Base-by-base conservation (phyloP, 2,888 invertebrate species). In the Cantharis rustica region DNA sequence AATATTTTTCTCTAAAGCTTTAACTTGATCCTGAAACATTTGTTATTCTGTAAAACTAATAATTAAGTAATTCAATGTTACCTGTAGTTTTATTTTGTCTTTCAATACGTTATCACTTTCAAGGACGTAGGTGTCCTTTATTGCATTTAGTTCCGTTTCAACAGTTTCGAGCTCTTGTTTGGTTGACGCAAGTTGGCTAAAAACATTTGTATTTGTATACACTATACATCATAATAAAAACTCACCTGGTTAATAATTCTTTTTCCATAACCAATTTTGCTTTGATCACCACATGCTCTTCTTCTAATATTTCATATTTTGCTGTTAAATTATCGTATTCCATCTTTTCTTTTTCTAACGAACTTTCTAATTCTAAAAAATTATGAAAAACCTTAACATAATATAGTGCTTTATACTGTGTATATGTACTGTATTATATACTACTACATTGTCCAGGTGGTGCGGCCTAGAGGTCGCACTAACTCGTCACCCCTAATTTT, bases 271-370 rank as follows among this genome's bases (percentile, higher is more conserved):
- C 94, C 3, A 96, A 89, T 85, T 95, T 93, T 9, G 95, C 94
- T 88, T 95, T 96, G 78, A 94, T 94, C 0, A 95, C 92, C 0
- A 96, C 94, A 81, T 95, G 95, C 84, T 96, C 96, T 86, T 96
- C 96, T 85, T 95, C 94, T 61, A 97, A 88, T 78, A 94, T 91
- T 86, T 96, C 96, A 88, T 95, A 96, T 87, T 95, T 95, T 16
- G 92, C 91, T 27, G 95, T 95, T 72, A 97, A 89, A 82, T 95
- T 95, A 69, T 94, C 93, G 85, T 94, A 94, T 80, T 95, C 94
- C 80, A 93, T 93, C 79, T 91, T 92, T 85, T 94, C 94, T 69
- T 90, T 90, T 16, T 90, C 90, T 61, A 95, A 85, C 27, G 93
- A 91, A 82, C 91, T 90, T 86, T 95, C 94, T 75, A 95, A 86